Evolutionary conservation across 2,797 vertebrate species (phyloP).

Genomic region (Gadopsis marmoratus): DNA sequence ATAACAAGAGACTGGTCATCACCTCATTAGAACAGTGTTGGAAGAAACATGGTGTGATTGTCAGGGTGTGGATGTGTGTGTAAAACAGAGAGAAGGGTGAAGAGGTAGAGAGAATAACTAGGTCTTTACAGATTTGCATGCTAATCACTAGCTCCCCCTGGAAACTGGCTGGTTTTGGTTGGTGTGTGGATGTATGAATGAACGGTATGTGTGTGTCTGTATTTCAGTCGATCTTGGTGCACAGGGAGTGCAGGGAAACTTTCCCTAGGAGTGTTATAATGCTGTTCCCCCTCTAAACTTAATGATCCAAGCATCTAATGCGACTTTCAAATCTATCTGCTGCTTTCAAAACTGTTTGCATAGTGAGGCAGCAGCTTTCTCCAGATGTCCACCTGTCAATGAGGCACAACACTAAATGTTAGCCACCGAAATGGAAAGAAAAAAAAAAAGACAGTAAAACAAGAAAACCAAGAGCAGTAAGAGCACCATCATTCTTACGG

Average conservation of each 20-base stretch:
- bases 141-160: slow-evolving; percentile 86
- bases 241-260: slow-evolving; percentile 25
- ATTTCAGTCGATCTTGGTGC: slow-evolving; percentile 12
- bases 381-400: slow-evolving; percentile 20
- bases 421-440: slow-evolving; percentile 38
- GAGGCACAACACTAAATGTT: slow-evolving; percentile 43
- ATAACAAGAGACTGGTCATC: slow-evolving; percentile 98
- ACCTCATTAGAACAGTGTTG: slow-evolving; percentile 96
- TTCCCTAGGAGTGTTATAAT: slow-evolving; percentile 14
- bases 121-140: slow-evolving; percentile 90
- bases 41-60: slow-evolving; percentile 76
- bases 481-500: slow-evolving; percentile 1
- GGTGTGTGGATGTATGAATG: slow-evolving; percentile 34
- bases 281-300: slow-evolving; percentile 28
- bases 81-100: slow-evolving; percentile 73
- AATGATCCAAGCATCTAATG: slow-evolving; percentile 41
- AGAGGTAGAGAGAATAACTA: slow-evolving; percentile 87
- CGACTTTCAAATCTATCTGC: slow-evolving; percentile 34
- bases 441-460: neutral
- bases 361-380: slow-evolving; percentile 6
- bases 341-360: slow-evolving; percentile 22
- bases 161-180: slow-evolving; percentile 68
- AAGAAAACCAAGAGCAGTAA: neutral
- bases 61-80: slow-evolving; percentile 36
- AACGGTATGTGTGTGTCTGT: slow-evolving; percentile 13